phyloP scores from a whole-genome alignment of 2,888 invertebrate genomes.

The Drosophila acutilabella region DNA sequence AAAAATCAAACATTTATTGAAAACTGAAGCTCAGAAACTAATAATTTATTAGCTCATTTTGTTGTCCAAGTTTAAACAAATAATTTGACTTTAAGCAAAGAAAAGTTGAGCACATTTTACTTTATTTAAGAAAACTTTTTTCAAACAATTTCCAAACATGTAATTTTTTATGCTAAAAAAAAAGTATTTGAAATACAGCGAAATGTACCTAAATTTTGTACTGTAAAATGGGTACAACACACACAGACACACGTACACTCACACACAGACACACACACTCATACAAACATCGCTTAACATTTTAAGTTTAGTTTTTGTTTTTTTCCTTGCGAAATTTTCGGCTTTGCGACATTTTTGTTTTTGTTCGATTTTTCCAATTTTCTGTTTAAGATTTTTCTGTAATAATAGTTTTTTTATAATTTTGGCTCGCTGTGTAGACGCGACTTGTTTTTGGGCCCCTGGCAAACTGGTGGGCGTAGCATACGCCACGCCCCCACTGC shows the following conservation, averaged over 20 bases:
- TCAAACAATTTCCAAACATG: not conserved
- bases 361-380: conserved; percentile 40
- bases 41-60: not conserved
- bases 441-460: conserved; percentile 32
- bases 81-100: not conserved
- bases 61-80: not conserved
- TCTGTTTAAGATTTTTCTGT: conserved; percentile 45
- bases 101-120: not conserved
- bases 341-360: conserved; percentile 57
- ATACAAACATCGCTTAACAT: conserved; percentile 45
- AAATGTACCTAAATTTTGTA: not conserved
- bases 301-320: conserved; percentile 40
- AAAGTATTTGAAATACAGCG: not conserved
- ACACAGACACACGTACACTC: conserved; percentile 1
- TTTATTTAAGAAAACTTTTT: not conserved
- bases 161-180: not conserved
- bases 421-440: conserved; percentile 40
- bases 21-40: too few species aligned
- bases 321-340: conserved; percentile 49
- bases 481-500: not conserved
- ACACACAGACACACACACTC: conserved; percentile 20
- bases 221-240: not conserved
- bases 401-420: conserved; percentile 3
- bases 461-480: not conserved
- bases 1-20: too few species aligned